Conservation (phyloP, 35 echinoderm and acorn worm genomes). For the Ptychodera flava region DNA sequence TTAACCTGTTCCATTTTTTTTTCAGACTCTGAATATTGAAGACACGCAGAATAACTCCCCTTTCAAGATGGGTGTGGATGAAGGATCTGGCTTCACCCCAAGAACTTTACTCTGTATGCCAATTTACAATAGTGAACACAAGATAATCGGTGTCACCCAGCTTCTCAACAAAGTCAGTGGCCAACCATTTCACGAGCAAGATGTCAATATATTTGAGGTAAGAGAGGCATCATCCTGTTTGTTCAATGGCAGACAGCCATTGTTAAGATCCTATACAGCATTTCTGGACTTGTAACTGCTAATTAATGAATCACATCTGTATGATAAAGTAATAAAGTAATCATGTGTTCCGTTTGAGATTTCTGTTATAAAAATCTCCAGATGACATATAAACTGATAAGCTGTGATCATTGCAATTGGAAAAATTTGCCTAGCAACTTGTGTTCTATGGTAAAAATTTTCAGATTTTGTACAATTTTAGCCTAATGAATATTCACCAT, state of each 20-base stretch:
- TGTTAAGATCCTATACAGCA: background rate
- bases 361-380: too few relatives aligned
- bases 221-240: background rate
- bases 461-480: too few relatives aligned
- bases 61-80: constrained; percentile 49
- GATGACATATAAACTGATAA: too few relatives aligned
- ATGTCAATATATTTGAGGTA: constrained; percentile 98
- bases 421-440: too few relatives aligned
- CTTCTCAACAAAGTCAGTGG: constrained; percentile 71
- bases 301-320: too few relatives aligned
- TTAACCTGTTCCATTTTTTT: too few relatives aligned
- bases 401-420: too few relatives aligned
- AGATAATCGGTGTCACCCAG: constrained; percentile 87
- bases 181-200: constrained; percentile 74
- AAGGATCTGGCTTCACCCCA: constrained; percentile 60
- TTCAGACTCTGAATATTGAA: constrained; percentile 81
- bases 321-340: too few relatives aligned
- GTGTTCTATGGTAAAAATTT: too few relatives aligned
- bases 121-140: constrained; percentile 91
- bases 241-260: background rate
- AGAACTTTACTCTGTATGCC: constrained; percentile 82
- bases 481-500: too few relatives aligned
- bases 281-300: too few relatives aligned
- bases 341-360: too few relatives aligned
- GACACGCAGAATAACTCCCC: constrained; percentile 60